Base-by-base conservation (phyloP, 2,888 invertebrate species). In the Panorpa germanica region DNA sequence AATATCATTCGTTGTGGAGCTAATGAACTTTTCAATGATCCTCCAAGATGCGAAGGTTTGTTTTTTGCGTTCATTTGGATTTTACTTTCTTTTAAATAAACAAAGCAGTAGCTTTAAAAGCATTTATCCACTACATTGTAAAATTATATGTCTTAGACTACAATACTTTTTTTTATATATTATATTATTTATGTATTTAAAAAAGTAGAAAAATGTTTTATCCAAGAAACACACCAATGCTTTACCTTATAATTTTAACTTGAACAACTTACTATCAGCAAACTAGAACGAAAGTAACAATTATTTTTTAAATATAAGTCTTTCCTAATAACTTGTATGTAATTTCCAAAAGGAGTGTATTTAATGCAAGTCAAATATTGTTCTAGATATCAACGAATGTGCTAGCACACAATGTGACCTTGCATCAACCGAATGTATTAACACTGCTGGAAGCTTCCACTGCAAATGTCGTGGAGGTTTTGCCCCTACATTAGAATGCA, bases 401-500 rank as follows among this genome's bases (percentile, higher is more conserved):
- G 62, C 70, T 4, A 80, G 73, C 38, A 82, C 80, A 34, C 86
- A 88, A 50, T 91, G 90, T 49, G 90, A 90, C 46, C 57, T 77
- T 14, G 78, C 82, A 1, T 86, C 88, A 1, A 90, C 90, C 1
- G 83, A 86, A 49, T 90, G 90, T 49, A 70, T 74, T 39, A 91
- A 91, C 46, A 76, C 77, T 4, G 73, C 77, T 25, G 90, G 90
- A 23, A 78, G 81, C 12, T 90, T 88, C 57, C 75, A 73, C 41
- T 91, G 90, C 47, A 81, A 82, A 41, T 91, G 90, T 45, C 68
- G 74, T 35, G 53, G 70, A 37, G 88, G 88, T 22, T 88, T 88
- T 45, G 56, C 75, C 2, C 74, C 85, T 4, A 83, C 80, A 32
- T 65, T 82, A 40, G 88, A 90, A 47, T 90, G 90, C 46, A 66